Percentiles rank a stretch among this genome's conserved stretches.
These are phyloP conservation scores for Microplitis demolitor DNA, from an alignment of 1,140 invertebrate genomes.

Conservation along the genomic window DNA sequence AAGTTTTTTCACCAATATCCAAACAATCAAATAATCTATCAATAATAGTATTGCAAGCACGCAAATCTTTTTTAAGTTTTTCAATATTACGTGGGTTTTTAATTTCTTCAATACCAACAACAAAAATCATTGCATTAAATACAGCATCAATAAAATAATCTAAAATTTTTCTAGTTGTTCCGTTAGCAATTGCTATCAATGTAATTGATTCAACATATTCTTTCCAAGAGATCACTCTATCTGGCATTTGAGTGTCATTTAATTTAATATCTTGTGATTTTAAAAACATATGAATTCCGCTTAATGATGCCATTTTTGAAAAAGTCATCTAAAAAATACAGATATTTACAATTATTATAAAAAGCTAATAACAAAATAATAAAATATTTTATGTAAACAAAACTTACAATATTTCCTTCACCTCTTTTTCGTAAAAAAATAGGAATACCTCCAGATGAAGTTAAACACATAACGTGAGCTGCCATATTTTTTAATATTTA, in stretches of 20 bases:
- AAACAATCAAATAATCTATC: constrained; percentile 76
- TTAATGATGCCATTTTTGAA: constrained; percentile 78
- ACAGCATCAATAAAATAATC: constrained; percentile 71
- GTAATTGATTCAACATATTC: constrained; percentile 72
- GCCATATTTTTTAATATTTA: constrained; percentile 60
- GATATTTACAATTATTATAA: constrained; percentile 14
- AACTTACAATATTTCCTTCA: constrained; percentile 67
- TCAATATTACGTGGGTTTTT: constrained; percentile 77
- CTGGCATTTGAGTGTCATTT: constrained; percentile 69
- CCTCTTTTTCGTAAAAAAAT: constrained; percentile 74
- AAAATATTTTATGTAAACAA: not conserved
- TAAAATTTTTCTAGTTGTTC: constrained; percentile 67
- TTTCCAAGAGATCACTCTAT: constrained; percentile 76
- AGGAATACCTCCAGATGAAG: constrained; percentile 72
- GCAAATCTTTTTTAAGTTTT: constrained; percentile 77
- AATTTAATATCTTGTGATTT: constrained; percentile 73
- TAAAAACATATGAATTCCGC: constrained; percentile 84
- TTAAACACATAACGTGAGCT: constrained; percentile 72
- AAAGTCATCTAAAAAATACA: constrained; percentile 72
- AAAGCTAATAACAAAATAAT: not conserved
- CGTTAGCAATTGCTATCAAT: constrained; percentile 70
- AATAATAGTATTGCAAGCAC: constrained; percentile 74
- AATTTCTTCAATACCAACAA: constrained; percentile 78
- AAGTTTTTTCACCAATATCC: constrained; percentile 67
- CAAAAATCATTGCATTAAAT: constrained; percentile 76